phyloP scores from a whole-genome alignment of 2,888 invertebrate genomes.

The Pristionchus exspectatus region DNA sequence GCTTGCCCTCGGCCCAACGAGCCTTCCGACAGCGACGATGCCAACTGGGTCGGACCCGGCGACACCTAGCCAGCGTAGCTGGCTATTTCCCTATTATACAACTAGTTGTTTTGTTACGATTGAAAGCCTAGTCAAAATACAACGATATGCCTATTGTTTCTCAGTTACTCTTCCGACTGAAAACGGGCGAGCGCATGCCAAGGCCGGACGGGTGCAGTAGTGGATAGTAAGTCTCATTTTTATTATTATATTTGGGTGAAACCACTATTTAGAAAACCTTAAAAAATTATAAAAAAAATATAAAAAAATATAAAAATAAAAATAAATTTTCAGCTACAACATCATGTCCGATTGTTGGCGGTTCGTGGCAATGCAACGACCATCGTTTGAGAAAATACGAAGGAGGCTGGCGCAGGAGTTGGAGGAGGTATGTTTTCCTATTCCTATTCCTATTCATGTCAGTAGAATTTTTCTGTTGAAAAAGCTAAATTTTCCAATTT shows the following conservation, averaged over 20 bases:
- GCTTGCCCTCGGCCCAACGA: too few species aligned
- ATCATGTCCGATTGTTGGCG: conserved; percentile 1
- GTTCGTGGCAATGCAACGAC: neutral
- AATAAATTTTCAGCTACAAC: neutral
- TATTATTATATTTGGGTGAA: neutral
- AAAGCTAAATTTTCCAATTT: neutral
- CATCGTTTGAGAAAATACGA: neutral
- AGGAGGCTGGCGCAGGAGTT: neutral
- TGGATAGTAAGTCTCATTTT: neutral
- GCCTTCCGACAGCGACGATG: too few species aligned
- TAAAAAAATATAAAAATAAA: neutral
- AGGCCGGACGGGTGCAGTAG: neutral
- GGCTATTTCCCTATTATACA: too few species aligned
- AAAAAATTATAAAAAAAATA: neutral
- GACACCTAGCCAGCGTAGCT: too few species aligned
- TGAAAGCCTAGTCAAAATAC: too few species aligned
- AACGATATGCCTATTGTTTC: neutral
- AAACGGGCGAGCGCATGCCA: conserved; percentile 24
- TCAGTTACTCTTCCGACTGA: conserved; percentile 15
- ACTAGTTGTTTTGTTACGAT: too few species aligned
- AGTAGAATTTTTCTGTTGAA: neutral
- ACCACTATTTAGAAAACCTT: neutral
- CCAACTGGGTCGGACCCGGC: too few species aligned
- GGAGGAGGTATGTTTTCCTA: neutral
- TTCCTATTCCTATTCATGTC: neutral